These are phyloP conservation scores for Apantesis nais DNA, from an alignment of 2,888 invertebrate species.

Conservation along the genomic window DNA sequence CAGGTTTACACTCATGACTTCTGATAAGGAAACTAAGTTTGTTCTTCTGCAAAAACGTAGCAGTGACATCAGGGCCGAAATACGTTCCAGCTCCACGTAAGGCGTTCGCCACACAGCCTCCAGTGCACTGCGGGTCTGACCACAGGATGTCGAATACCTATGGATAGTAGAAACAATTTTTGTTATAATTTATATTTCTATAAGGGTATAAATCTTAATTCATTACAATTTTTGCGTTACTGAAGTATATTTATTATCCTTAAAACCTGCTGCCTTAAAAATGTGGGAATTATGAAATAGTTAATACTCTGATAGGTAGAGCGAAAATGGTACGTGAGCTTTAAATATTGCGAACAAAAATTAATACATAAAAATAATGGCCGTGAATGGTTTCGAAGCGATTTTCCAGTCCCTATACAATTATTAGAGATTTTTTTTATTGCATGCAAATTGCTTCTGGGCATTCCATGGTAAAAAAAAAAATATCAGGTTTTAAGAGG, in stretches of 20 bases:
- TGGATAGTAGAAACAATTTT: background rate
- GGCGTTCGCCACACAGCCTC: constrained; percentile 93
- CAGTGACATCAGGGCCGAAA: constrained; percentile 96
- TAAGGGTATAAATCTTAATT: too few relatives aligned
- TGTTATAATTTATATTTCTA: too few relatives aligned
- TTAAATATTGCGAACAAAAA: too few relatives aligned
- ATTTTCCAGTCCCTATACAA: background rate
- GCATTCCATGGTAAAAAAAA: background rate
- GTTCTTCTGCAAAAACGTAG: constrained; percentile 91
- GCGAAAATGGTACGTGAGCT: too few relatives aligned
- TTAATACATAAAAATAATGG: background rate
- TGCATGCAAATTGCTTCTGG: background rate
- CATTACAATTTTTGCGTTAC: too few relatives aligned
- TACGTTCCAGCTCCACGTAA: constrained; percentile 96
- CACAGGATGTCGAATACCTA: constrained; percentile 97
- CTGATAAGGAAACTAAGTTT: constrained; percentile 92
- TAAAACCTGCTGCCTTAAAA: too few relatives aligned
- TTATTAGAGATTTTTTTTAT: background rate
- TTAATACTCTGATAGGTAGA: too few relatives aligned
- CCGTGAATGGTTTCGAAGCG: background rate
- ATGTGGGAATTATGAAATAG: too few relatives aligned
- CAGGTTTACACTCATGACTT: constrained; percentile 97
- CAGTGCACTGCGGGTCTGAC: constrained; percentile 94
- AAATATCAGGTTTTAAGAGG: background rate
- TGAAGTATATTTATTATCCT: too few relatives aligned